phyloP scores from a whole-genome alignment of 2,888 invertebrate genomes.

The Synanthedon formicaeformis region DNA sequence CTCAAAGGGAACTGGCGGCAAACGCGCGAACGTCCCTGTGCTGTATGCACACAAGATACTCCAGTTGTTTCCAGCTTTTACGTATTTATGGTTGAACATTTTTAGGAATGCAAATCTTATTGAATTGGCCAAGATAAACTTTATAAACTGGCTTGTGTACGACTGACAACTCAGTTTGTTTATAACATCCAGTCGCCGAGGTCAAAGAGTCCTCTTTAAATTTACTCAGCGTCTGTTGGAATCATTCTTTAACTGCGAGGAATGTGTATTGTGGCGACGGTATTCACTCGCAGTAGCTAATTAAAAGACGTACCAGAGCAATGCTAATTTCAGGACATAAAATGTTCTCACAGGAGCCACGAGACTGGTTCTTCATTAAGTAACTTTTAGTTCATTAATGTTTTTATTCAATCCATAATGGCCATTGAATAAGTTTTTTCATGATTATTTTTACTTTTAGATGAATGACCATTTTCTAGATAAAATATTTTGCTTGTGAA shows the following conservation, averaged over 20 bases:
- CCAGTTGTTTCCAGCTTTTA: not conserved
- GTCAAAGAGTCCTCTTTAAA: not conserved
- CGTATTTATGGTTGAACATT: not conserved
- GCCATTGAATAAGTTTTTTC: no score
- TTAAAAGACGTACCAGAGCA: slow-evolving; percentile 31
- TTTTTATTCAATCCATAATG: slow-evolving; percentile 10
- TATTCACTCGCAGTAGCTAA: slow-evolving; percentile 21
- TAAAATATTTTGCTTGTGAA: no score
- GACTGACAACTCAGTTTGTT: no score
- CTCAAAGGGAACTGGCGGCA: slow-evolving; percentile 40
- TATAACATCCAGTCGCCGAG: no score
- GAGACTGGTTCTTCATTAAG: slow-evolving; percentile 26
- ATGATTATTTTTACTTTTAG: no score
- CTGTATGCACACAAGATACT: not conserved
- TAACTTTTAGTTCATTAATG: slow-evolving; percentile 34
- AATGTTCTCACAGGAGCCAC: slow-evolving; percentile 21
- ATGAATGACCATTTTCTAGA: no score
- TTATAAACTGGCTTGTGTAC: no score
- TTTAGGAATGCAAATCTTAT: not conserved
- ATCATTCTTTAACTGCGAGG: not conserved
- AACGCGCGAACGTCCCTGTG: not conserved
- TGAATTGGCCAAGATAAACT: not conserved
- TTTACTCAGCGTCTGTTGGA: not conserved
- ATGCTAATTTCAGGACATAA: slow-evolving; percentile 39
- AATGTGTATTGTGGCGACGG: not conserved